Conservation (phyloP, 2,113 vertebrate genomes). For the Menidia beryllina region DNA sequence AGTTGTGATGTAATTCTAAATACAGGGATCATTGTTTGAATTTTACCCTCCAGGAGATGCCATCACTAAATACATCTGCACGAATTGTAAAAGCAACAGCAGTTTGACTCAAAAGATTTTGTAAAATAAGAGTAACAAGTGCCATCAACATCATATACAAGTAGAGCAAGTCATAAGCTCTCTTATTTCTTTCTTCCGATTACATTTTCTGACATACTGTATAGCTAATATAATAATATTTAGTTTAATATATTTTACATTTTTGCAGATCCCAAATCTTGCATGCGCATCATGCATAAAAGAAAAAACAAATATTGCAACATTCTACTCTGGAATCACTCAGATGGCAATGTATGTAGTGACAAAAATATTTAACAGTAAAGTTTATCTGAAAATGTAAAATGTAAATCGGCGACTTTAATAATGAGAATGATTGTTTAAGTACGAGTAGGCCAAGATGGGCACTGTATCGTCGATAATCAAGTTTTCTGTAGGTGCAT, state of each 20-base stretch:
- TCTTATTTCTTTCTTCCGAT: slow-evolving; percentile 9
- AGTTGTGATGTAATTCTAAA: slow-evolving; percentile 50
- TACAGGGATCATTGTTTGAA: slow-evolving; percentile 29
- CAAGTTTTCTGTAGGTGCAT: neutral
- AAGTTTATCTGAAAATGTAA: neutral
- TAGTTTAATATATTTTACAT: too few species aligned
- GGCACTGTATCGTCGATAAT: neutral
- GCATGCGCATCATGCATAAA: too few species aligned
- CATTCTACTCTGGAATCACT: too few species aligned
- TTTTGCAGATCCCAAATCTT: too few species aligned
- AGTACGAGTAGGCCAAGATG: too few species aligned
- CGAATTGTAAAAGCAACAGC: slow-evolving; percentile 7
- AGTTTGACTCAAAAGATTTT: slow-evolving; percentile 29
- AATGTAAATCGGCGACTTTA: neutral
- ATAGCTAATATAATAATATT: neutral
- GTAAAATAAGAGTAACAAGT: slow-evolving; percentile 1
- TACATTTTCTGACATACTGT: neutral
- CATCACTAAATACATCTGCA: slow-evolving; percentile 9
- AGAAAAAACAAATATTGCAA: too few species aligned
- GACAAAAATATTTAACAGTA: too few species aligned
- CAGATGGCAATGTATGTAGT: too few species aligned
- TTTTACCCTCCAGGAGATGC: slow-evolving; percentile 23
- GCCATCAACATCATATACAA: neutral
- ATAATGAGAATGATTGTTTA: too few species aligned
- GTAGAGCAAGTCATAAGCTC: neutral